These are phyloP conservation scores for Dastarcus helophoroides DNA, from an alignment of 2,888 invertebrate species.

Conservation along the genomic window DNA sequence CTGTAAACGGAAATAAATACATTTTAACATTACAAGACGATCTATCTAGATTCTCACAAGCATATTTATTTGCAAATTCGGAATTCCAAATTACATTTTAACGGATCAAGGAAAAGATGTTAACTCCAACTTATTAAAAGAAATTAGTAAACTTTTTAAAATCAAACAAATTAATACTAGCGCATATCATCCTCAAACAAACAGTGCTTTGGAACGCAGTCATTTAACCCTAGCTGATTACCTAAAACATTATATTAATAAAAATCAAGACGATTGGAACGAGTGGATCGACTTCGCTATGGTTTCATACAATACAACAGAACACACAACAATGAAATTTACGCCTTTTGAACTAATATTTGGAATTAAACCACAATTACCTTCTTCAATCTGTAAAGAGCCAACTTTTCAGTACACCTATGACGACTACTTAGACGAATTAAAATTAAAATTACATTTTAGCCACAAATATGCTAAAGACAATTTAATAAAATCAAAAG, in stretches of 20 bases:
- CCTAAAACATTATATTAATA: constrained; percentile 27
- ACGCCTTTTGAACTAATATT: constrained; percentile 26
- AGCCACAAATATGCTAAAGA: no score
- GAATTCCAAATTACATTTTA: constrained; percentile 9
- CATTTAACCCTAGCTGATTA: constrained; percentile 27
- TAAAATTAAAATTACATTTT: no score
- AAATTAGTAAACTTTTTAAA: constrained; percentile 22
- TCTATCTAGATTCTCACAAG: constrained; percentile 21
- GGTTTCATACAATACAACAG: constrained; percentile 24
- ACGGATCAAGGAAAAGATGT: constrained; percentile 17
- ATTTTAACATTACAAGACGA: constrained; percentile 19
- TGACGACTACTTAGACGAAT: no score
- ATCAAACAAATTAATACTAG: constrained; percentile 21
- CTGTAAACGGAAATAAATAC: constrained; percentile 6
- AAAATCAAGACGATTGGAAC: constrained; percentile 27
- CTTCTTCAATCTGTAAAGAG: no score
- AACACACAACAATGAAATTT: constrained; percentile 25
- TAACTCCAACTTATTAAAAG: constrained; percentile 19
- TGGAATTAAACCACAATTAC: constrained; percentile 21
- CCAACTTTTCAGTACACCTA: no score
- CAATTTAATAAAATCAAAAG: no score
- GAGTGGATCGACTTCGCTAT: constrained; percentile 23
- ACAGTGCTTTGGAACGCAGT: constrained; percentile 24
- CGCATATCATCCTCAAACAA: constrained; percentile 23
- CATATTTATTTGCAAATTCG: constrained; percentile 19